These are phyloP conservation scores for Oncorhynchus kisutch DNA, from an alignment of 2,113 vertebrate species.

Conservation along the genomic window DNA sequence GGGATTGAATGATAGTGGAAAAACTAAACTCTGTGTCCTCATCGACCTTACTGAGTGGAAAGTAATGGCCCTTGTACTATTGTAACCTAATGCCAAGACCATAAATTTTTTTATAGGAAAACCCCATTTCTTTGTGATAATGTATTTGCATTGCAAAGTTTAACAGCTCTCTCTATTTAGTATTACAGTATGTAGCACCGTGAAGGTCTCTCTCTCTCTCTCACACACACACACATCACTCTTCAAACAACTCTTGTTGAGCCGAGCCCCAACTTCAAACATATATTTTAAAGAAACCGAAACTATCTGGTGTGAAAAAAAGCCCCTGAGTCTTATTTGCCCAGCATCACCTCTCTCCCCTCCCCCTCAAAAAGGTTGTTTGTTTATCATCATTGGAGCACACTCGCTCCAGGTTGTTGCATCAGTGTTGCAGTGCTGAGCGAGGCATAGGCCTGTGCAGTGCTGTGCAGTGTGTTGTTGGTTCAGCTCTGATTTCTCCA, in stretches of 20 bases:
- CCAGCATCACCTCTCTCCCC: slow-evolving; percentile 43
- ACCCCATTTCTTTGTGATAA: no score
- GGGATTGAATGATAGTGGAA: slow-evolving; percentile 20
- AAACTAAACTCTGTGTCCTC: slow-evolving; percentile 42
- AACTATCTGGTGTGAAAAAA: slow-evolving; percentile 67
- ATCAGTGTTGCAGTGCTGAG: slow-evolving; percentile 52
- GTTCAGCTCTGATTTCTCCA: slow-evolving; percentile 58
- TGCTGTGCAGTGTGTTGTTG: slow-evolving; percentile 28
- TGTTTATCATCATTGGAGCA: slow-evolving; percentile 72
- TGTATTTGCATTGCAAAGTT: no score
- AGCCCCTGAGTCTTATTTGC: slow-evolving; percentile 70
- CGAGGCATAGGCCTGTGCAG: slow-evolving; percentile 21
- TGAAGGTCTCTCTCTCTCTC: background rate
- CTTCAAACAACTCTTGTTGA: slow-evolving; percentile 69
- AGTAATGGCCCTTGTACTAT: slow-evolving; percentile 8
- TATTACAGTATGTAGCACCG: no score
- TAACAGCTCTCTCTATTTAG: no score
- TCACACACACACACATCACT: slow-evolving; percentile 59
- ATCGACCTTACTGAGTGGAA: slow-evolving; percentile 58
- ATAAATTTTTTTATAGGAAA: no score
- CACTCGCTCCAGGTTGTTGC: slow-evolving; percentile 68
- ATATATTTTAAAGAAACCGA: slow-evolving; percentile 66
- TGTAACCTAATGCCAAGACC: slow-evolving; percentile 11
- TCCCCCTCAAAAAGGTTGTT: slow-evolving; percentile 63
- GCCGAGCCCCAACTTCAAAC: slow-evolving; percentile 70